Percentiles rank a stretch among this genome's conserved stretches.
Evolutionary conservation across 2,888 invertebrate species (phyloP).

Genomic region (Dendrolimus pini): DNA sequence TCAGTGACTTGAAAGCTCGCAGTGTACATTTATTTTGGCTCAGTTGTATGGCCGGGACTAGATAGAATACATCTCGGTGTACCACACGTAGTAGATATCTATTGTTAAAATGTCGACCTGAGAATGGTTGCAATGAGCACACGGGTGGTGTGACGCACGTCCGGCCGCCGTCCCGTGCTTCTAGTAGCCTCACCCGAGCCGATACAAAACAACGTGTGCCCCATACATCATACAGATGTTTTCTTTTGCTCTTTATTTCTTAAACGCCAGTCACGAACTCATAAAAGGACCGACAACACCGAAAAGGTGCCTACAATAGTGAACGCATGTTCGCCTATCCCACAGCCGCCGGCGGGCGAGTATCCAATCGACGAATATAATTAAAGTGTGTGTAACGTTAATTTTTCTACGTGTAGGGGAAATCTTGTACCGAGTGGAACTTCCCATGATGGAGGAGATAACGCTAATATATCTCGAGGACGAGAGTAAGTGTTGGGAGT

Average conservation of each 20-base stretch:
- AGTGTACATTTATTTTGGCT: slow-evolving; percentile 7
- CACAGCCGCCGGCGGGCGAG: slow-evolving; percentile 9
- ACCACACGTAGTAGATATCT: slow-evolving; percentile 41
- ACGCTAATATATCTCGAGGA: slow-evolving; percentile 96
- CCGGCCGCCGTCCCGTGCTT: slow-evolving; percentile 66
- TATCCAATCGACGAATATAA: slow-evolving; percentile 25
- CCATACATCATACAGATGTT: slow-evolving; percentile 37
- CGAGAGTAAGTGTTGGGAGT: slow-evolving; percentile 83
- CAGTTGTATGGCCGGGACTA: slow-evolving; percentile 36
- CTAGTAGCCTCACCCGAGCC: slow-evolving; percentile 68
- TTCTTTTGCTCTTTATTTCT: slow-evolving; percentile 53
- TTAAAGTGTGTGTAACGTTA: slow-evolving; percentile 70
- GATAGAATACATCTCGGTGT: slow-evolving; percentile 37
- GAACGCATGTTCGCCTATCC: slow-evolving; percentile 2
- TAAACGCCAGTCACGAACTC: slow-evolving; percentile 50
- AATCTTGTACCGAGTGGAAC: slow-evolving; percentile 95
- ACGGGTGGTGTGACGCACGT: slow-evolving; percentile 47
- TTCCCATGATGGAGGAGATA: slow-evolving; percentile 95
- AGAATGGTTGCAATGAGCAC: slow-evolving; percentile 50
- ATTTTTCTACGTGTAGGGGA: slow-evolving; percentile 82
- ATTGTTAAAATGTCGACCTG: slow-evolving; percentile 26
- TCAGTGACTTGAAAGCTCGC: too few relatives aligned
- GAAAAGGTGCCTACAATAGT: slow-evolving; percentile 2
- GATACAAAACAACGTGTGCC: slow-evolving; percentile 37
- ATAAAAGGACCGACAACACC: slow-evolving; percentile 22